Evolutionary conservation across 2,888 invertebrate species (phyloP).

Genomic region (Phyllotreta striolata): DNA sequence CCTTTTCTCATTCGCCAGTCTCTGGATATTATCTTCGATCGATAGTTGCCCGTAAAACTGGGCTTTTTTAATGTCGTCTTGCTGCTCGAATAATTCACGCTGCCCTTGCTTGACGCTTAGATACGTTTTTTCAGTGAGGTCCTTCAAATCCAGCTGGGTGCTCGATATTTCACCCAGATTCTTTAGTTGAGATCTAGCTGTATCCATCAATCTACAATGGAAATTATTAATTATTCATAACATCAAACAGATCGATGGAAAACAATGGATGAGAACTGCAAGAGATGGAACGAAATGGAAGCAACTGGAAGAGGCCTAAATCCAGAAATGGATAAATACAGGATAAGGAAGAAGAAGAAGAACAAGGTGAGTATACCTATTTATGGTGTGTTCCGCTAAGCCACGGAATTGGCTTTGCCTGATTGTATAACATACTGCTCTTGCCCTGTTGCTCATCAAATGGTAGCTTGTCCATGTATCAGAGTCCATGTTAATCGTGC

Average conservation of each 20-base stretch:
- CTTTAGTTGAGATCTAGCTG: conserved; percentile 56
- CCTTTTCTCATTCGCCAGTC: conserved; percentile 67
- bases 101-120: conserved; percentile 49
- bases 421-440: conserved; percentile 72
- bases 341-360: too few species aligned
- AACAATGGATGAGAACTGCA: too few species aligned
- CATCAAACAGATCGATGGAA: too few species aligned
- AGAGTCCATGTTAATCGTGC: conserved; percentile 71
- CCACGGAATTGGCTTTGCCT: conserved; percentile 72
- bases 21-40: conserved; percentile 65
- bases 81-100: conserved; percentile 58
- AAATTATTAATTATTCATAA: background rate
- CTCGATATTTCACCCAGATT: conserved; percentile 53
- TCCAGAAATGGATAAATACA: too few species aligned
- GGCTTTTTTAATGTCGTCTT: conserved; percentile 63
- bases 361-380: conserved; percentile 51
- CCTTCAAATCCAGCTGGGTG: conserved; percentile 54
- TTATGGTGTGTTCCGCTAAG: conserved; percentile 71
- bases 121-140: conserved; percentile 53
- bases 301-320: too few species aligned
- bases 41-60: conserved; percentile 63
- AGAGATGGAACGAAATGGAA: too few species aligned
- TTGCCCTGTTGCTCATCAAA: conserved; percentile 71
- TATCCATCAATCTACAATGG: conserved; percentile 62
- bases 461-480: conserved; percentile 76